Evolutionary conservation across 2,888 invertebrate species (phyloP).

Genomic region (Lasioglossum marginatum): DNA sequence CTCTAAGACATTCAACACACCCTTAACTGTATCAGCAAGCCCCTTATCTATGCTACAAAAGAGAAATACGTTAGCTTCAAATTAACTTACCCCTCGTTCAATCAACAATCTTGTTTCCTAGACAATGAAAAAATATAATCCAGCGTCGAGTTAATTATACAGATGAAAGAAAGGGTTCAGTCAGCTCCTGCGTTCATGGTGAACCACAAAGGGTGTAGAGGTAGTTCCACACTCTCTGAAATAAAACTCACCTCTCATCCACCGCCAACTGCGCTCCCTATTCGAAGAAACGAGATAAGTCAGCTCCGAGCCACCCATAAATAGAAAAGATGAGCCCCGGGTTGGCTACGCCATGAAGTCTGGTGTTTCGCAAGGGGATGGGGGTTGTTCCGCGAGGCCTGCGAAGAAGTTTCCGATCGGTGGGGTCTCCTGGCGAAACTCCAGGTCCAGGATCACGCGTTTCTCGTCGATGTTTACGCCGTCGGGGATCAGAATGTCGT

Average conservation of each 20-base stretch:
- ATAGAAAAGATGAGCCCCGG: neutral
- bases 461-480: slow-evolving; percentile 1
- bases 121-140: neutral
- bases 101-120: neutral
- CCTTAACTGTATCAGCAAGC: neutral
- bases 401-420: neutral
- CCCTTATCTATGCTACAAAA: neutral
- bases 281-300: neutral
- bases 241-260: neutral
- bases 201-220: neutral
- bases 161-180: neutral
- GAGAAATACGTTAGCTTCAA: neutral
- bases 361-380: neutral
- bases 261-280: neutral
- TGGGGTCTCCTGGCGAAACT: neutral
- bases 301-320: neutral
- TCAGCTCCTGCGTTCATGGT: neutral
- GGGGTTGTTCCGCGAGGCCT: neutral
- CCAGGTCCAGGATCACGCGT: neutral
- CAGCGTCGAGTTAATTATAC: neutral
- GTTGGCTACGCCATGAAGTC: neutral
- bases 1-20: no score
- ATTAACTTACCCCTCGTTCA: no score
- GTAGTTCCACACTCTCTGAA: neutral
- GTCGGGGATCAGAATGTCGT: slow-evolving; percentile 25